phyloP scores from a whole-genome alignment of 1,140 invertebrate genomes.

The Mylabris phalerata region DNA sequence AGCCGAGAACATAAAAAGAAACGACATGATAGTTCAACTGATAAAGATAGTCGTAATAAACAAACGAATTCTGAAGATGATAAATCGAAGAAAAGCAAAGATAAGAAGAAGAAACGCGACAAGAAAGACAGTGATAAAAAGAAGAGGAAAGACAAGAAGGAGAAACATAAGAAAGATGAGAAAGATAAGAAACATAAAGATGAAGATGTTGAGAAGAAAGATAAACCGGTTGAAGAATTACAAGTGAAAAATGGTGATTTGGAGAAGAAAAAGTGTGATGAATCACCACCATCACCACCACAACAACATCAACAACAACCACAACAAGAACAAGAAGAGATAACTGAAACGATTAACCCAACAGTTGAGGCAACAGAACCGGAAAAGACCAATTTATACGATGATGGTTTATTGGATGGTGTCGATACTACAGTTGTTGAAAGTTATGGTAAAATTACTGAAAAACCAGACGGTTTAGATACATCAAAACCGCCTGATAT shows the following conservation, averaged over 20 bases:
- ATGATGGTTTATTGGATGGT: slow-evolving; percentile 35
- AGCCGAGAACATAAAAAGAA: slow-evolving; percentile 31
- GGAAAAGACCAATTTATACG: slow-evolving; percentile 34
- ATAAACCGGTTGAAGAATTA: slow-evolving; percentile 32
- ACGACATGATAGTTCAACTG: slow-evolving; percentile 16
- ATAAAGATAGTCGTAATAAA: slow-evolving; percentile 44
- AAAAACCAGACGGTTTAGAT: slow-evolving; percentile 6
- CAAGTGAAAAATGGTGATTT: slow-evolving; percentile 1
- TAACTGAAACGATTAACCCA: neutral
- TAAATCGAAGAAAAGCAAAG: slow-evolving; percentile 47
- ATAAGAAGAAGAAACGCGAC: slow-evolving; percentile 50
- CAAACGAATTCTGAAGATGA: slow-evolving; percentile 41
- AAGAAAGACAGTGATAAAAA: slow-evolving; percentile 49
- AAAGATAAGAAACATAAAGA: slow-evolving; percentile 44
- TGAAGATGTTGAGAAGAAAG: slow-evolving; percentile 44
- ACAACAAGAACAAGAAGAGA: neutral
- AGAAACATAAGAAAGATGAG: slow-evolving; percentile 46
- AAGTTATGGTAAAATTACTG: slow-evolving; percentile 33
- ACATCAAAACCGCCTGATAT: slow-evolving; percentile 4
- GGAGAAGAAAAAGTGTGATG: too few relatives aligned
- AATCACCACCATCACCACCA: neutral
- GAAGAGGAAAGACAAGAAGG: slow-evolving; percentile 46
- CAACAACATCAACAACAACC: slow-evolving; percentile 1
- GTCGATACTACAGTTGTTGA: slow-evolving; percentile 35
- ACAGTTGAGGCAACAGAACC: slow-evolving; percentile 8